These are phyloP conservation scores for Bimastos eiseni DNA, from an alignment of 2,888 invertebrate species.

Conservation along the genomic window DNA sequence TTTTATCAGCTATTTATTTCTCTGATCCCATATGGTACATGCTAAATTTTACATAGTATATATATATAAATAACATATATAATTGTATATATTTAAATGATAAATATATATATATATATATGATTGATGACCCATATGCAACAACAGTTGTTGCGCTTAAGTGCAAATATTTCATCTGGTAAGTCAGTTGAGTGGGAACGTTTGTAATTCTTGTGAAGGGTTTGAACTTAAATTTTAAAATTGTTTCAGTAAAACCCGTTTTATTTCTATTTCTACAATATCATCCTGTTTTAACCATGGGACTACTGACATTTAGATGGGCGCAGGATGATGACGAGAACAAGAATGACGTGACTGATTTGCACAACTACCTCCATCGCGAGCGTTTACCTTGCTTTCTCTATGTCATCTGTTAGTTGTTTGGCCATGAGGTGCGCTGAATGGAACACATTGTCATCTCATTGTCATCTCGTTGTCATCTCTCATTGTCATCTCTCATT, in stretches of 20 bases:
- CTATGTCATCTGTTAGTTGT: not conserved
- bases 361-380: not conserved
- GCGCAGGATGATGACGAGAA: not conserved
- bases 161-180: not conserved
- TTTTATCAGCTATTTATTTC: not conserved
- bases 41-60: not conserved
- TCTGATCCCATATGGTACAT: not conserved
- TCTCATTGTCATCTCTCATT: not conserved
- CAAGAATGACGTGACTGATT: not conserved
- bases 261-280: not conserved
- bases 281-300: not conserved
- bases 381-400: not conserved
- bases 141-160: not conserved
- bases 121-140: not conserved
- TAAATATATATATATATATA: not conserved
- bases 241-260: not conserved
- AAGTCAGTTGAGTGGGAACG: too few relatives aligned
- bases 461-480: not conserved
- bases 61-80: not conserved
- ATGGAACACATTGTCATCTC: not conserved
- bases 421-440: not conserved
- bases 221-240: constrained; percentile 2
- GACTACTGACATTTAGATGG: not conserved
- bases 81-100: not conserved
- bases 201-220: not conserved